Percentiles rank a stretch among this genome's conserved stretches.
Evolutionary conservation across 1,140 invertebrate species (phyloP).

Genomic region (Gonioctena quinquepunctata): DNA sequence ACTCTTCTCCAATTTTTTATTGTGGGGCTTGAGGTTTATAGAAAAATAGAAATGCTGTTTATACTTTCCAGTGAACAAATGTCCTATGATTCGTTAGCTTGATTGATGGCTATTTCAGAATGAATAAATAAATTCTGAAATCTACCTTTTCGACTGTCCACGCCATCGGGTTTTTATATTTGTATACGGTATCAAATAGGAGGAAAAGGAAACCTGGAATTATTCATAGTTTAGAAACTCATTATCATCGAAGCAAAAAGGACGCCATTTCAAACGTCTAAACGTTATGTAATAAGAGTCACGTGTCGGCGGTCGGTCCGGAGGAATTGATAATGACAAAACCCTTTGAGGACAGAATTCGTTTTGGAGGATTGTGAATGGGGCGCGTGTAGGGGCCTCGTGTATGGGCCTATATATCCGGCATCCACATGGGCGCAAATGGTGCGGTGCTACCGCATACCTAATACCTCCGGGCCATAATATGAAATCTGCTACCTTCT

Average conservation of each 20-base stretch:
- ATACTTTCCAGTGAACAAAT: no score
- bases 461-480: neutral
- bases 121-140: no score
- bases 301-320: neutral
- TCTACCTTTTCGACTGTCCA: no score
- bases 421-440: neutral
- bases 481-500: neutral
- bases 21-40: no score
- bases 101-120: no score
- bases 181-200: no score
- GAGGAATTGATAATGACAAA: neutral
- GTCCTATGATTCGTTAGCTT: no score
- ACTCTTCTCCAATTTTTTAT: no score
- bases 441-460: neutral
- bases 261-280: slow-evolving; percentile 7
- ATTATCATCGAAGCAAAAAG: neutral
- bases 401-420: neutral
- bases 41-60: no score
- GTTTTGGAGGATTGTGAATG: neutral
- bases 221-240: no score
- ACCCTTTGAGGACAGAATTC: slow-evolving; percentile 4
- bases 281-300: slow-evolving; percentile 3
- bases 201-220: no score
- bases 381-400: neutral
- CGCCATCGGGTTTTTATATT: no score